Base-by-base conservation (phyloP, 2,113 vertebrate species). In the Chlamydotis undulata region DNA sequence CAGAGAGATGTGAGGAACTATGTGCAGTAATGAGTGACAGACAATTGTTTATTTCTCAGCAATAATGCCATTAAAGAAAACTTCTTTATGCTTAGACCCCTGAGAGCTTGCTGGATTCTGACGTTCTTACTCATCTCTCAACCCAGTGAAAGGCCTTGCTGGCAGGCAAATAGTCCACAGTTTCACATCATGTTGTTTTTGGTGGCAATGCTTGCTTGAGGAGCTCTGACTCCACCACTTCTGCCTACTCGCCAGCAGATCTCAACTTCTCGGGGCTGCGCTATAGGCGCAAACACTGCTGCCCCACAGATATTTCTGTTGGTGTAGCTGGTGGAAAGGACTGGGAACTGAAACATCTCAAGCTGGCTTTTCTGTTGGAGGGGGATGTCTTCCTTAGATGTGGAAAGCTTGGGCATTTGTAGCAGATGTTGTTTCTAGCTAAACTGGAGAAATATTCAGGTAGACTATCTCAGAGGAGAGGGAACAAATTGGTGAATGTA, bases 1-100 rank as follows among this genome's bases (percentile, higher is more conserved):
- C 57, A 87, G 96, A 90, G 92, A 90, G 95, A 96, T 76, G 53
- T 0, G 4, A 89, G 87, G 86, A 94, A 93, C 93, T 96, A 86
- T 5, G 8, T 71, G 80, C 8, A 29, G 84, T 50, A 88, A 67
- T 63, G 69, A 87, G 50, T 93, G 86, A 82, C 86, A 95, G 94
- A 55, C n/a, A 49, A 70, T 65, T 87, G 63, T 89, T 96, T 89
- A 80, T 89, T 91, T 82, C 50, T 83, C 47, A 89, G 77, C 37
- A 92, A 84, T 68, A 92, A 61, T 2, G 6, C n/a, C 45, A 65
- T 85, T 89, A 89, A 70, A 89, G 57, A 88, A 79, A 92, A 89
- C 16, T 7, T 90, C 52, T 90, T 80, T 39, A 45, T 1, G 4
- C 19, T 61, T 76, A 73, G n/a, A 79, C 21, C 28, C 12, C 63